Conservation (phyloP, 2,113 vertebrate species). For the Hemicordylus capensis region DNA sequence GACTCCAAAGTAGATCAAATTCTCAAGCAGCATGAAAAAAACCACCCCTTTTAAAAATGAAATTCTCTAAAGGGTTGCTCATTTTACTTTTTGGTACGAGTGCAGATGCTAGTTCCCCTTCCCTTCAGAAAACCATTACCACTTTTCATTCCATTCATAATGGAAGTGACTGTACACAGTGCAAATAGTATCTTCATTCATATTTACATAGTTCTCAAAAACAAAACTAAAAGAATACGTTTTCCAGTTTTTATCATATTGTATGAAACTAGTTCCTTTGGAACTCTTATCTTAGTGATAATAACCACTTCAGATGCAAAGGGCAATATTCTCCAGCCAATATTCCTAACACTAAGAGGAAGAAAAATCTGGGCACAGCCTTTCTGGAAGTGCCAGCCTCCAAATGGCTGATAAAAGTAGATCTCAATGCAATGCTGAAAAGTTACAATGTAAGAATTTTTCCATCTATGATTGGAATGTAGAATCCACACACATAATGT, state of each 20-base stretch:
- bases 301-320: slow-evolving; percentile 35
- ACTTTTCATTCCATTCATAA: slow-evolving; percentile 11
- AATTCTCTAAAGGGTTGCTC: background rate
- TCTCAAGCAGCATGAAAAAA: slow-evolving; percentile 24
- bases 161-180: slow-evolving; percentile 32
- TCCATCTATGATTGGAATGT: background rate
- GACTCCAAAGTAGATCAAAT: slow-evolving; percentile 33
- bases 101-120: slow-evolving; percentile 14
- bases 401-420: background rate
- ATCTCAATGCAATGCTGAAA: slow-evolving; percentile 29
- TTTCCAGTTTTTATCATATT: slow-evolving; percentile 6
- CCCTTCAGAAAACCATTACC: background rate
- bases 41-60: slow-evolving; percentile 6
- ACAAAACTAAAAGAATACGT: background rate
- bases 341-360: slow-evolving; percentile 11
- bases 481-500: background rate
- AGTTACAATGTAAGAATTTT: slow-evolving; percentile 14
- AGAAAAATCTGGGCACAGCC: slow-evolving; percentile 16
- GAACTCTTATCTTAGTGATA: slow-evolving; percentile 24
- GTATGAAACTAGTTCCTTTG: background rate
- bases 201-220: slow-evolving; percentile 41
- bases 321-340: slow-evolving; percentile 23
- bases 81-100: slow-evolving; percentile 31
- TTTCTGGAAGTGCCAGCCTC: slow-evolving; percentile 20
- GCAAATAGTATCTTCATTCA: slow-evolving; percentile 37